Evolutionary conservation across 2,888 invertebrate species (phyloP), one percentile per base, ranked within the genome.

Genomic region (Fabriciana adippe): DNA sequence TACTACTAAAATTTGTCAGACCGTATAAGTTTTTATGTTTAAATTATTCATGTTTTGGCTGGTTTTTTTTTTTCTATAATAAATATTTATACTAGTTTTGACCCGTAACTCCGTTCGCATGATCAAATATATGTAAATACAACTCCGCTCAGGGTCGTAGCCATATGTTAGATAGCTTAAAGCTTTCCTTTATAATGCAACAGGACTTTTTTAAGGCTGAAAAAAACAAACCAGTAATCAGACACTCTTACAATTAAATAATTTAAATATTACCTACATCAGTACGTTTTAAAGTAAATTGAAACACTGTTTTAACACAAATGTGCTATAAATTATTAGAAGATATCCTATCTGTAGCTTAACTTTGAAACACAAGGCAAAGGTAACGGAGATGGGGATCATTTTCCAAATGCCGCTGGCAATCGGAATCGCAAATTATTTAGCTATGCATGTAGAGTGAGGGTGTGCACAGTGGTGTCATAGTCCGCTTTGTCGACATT

Each of bases 371-470:
- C 68, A 75, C 72, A 74, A 77, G 75, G 79, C 78, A 78, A 79
- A 80, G 76, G 76, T 71, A 72, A 73, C 70, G 75, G 78, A 79
- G 80, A 80, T 78, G 77, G 73, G 75, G 76, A 82, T 83, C 80
- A 78, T 78, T 79, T 78, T 76, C 75, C 73, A 64, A 77, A 77
- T 77, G 76, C 75, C 73, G 66, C 74, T 75, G 68, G 71, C 75
- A 72, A 71, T 67, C 70, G 77, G 78, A 76, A 75, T 79, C 76
- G 75, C 80, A 79, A 78, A 79, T 80, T 78, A 76, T 83, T 81
- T 81, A 80, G 73, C 77, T 79, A 72, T 50, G 72, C 69, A 72
- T 74, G 71, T 67, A 72, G 77, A 72, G 73, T 72, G 72, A 75
- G 75, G 73, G 75, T 61, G 73, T 75, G 72, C 67, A 70, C 72